These are phyloP conservation scores for Lepisosteus oculatus DNA, from an alignment of 2,113 vertebrate genomes.

Conservation along the genomic window DNA sequence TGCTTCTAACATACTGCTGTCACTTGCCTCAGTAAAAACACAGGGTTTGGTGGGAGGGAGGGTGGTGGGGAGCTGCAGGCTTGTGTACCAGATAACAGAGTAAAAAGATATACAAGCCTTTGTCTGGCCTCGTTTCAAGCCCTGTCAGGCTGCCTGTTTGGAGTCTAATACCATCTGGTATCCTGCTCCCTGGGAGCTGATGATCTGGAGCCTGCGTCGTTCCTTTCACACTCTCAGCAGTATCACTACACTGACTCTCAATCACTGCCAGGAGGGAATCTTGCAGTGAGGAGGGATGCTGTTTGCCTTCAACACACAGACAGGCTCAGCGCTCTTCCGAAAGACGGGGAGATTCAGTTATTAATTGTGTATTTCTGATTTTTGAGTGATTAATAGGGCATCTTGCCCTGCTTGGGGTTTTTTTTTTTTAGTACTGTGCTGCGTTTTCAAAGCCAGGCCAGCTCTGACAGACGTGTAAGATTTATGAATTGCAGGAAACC, in stretches of 20 bases:
- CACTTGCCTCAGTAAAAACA: conserved; percentile 3
- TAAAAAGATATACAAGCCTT: neutral
- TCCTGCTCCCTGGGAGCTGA: conserved; percentile 32
- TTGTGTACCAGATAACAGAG: neutral
- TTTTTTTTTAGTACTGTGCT: too few species aligned
- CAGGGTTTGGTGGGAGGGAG: neutral
- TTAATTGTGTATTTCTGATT: too few species aligned
- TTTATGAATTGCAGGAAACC: too few species aligned
- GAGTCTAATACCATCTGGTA: conserved; percentile 32
- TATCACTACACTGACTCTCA: conserved; percentile 16
- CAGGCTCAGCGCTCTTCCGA: too few species aligned
- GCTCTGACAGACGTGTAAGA: too few species aligned
- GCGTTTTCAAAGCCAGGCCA: too few species aligned
- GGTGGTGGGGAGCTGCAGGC: neutral
- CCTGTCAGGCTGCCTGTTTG: conserved; percentile 15
- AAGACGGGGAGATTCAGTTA: too few species aligned
- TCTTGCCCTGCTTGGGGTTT: too few species aligned
- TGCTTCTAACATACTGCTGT: conserved; percentile 11
- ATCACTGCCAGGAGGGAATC: neutral
- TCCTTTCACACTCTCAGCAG: conserved; percentile 43
- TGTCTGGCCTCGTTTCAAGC: conserved; percentile 23
- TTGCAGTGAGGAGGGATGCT: too few species aligned
- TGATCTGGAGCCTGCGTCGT: conserved; percentile 39
- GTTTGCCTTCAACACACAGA: too few species aligned
- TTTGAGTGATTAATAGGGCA: too few species aligned